Conservation (phyloP, 2,888 invertebrate genomes). For the Crioceris asparagi region DNA sequence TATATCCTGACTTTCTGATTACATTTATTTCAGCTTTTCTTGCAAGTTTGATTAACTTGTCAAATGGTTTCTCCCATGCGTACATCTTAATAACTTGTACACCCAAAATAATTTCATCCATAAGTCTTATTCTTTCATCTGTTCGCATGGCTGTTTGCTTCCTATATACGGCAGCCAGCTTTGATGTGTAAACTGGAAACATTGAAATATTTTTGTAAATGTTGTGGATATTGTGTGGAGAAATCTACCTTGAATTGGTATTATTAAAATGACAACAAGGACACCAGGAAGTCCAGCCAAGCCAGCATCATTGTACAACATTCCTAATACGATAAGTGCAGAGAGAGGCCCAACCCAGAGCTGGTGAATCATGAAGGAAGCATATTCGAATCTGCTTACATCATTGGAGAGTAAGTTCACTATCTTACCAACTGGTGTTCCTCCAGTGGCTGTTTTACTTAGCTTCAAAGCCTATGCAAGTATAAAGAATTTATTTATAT, state of each 20-base stretch:
- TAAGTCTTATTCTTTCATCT: slow-evolving; percentile 80
- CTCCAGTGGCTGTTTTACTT: slow-evolving; percentile 55
- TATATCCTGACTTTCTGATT: slow-evolving; percentile 49
- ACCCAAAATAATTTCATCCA: slow-evolving; percentile 89
- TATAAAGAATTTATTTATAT: slow-evolving; percentile 29
- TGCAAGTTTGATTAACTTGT: slow-evolving; percentile 49
- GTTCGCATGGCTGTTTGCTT: slow-evolving; percentile 73
- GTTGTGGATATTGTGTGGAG: not conserved
- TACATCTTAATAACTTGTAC: slow-evolving; percentile 79
- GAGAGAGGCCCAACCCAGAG: slow-evolving; percentile 73
- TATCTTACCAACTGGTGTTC: slow-evolving; percentile 77
- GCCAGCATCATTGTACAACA: slow-evolving; percentile 66
- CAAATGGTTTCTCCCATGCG: too few species aligned
- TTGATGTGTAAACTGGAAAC: slow-evolving; percentile 48
- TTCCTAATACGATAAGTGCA: slow-evolving; percentile 57
- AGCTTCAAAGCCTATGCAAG: slow-evolving; percentile 60
- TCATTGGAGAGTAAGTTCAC: slow-evolving; percentile 90
- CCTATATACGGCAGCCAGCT: slow-evolving; percentile 53
- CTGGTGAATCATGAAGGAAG: slow-evolving; percentile 71
- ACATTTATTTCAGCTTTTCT: slow-evolving; percentile 45
- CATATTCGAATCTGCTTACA: slow-evolving; percentile 80
- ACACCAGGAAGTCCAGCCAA: slow-evolving; percentile 68
- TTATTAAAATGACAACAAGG: slow-evolving; percentile 60
- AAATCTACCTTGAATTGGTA: slow-evolving; percentile 75
- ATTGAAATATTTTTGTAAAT: not conserved